Conservation (phyloP, 30 jellyfish, hydroid and myxozoan species). For the Aurelia coerulea region DNA sequence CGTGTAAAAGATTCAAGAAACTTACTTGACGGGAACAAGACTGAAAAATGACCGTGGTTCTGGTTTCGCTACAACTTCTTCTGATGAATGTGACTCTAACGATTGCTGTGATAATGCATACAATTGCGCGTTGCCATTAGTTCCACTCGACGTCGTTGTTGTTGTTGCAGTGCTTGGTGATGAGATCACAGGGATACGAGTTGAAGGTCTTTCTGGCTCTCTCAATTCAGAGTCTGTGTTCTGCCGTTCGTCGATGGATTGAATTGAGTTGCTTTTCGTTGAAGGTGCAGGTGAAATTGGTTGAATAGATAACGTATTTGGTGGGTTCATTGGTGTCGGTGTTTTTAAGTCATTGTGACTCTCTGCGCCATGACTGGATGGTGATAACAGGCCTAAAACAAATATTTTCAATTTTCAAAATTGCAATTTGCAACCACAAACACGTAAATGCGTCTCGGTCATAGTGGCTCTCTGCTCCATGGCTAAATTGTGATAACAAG, state of each 20-base stretch:
- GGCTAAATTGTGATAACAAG: too few species aligned
- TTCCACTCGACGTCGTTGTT: constrained; percentile 33
- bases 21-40: constrained; percentile 83
- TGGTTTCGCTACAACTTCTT: constrained; percentile 40
- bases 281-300: constrained; percentile 10
- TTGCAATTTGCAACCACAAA: too few species aligned
- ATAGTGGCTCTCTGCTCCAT: too few species aligned
- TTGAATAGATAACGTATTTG: constrained; percentile 20
- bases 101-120: constrained; percentile 69
- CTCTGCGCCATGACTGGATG: constrained; percentile 3
- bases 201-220: neutral
- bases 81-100: constrained; percentile 77
- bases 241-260: constrained; percentile 4
- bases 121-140: constrained; percentile 30
- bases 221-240: neutral
- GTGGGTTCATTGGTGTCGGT: constrained; percentile 51
- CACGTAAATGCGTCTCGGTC: too few species aligned
- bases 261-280: neutral
- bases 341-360: constrained; percentile 21
- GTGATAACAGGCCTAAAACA: constrained; percentile 13
- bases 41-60: constrained; percentile 76
- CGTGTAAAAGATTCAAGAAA: neutral
- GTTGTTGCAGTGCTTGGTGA: constrained; percentile 69
- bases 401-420: neutral
- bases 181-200: constrained; percentile 18